Evolutionary conservation across 2,888 invertebrate genomes (phyloP), one percentile per base, ranked within the genome.

Genomic region (Brenthis ino): DNA sequence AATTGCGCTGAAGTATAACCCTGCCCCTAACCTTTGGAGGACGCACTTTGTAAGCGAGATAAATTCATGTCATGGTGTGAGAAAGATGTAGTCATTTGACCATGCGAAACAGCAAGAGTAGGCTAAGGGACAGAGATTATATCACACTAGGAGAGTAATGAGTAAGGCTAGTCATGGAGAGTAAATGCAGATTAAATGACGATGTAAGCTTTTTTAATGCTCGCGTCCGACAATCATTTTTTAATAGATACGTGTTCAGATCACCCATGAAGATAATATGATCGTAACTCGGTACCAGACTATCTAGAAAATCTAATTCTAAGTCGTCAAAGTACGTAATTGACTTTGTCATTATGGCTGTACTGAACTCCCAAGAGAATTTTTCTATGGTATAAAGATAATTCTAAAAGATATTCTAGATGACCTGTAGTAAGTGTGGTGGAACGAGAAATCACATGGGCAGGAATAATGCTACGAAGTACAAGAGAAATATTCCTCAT

Each of bases 211-310:
- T 16, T 24, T 47, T 14, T 37, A 67, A 64, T 37, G 37, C 57
- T 1, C 28, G 20, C 5, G 60, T 6, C 20, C 71, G 20, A 8
- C 6, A 12, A 14, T 71, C 67, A 47, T 64, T 60, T 60, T 69
- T 68, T 1, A 71, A 20, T 4, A 55, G 47, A 33, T 33, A 57
- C n/a, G 50, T 50, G 50, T 65, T 64, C 2, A 56, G 37, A 24
- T 64, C 64, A 14, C 66, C 71, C 64, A 71, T 61, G 16, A 64
- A 55, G 11, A 69, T 69, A 0, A 57, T 37, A 50, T 69, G 60
- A n/a, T 65, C 43, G 50, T 67, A 68, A 11, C 11, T 14, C 14
- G 67, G 63, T 12, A 6, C 3, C 54, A 54, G 13, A 16, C 50
- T 28, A 43, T 67, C 65, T 2, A 72, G 53, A 14, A 65, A 1